A percentile compares a stretch with the other conserved stretches of the same genome.
phyloP scores from a whole-genome alignment of 2,797 vertebrate genomes.

The Psittacula echo region DNA sequence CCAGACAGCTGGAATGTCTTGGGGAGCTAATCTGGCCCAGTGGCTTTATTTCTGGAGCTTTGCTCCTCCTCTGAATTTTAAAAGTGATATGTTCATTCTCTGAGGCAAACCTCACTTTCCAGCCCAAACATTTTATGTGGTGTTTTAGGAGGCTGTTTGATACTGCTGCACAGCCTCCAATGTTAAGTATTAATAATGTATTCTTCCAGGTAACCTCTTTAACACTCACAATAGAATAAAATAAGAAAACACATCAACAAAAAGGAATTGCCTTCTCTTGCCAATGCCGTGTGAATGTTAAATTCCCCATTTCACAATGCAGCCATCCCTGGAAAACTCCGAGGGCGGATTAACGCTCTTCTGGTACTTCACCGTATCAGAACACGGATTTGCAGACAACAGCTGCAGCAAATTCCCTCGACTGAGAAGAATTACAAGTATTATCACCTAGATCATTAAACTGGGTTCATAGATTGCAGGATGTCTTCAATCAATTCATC shows the following conservation, averaged over 20 bases:
- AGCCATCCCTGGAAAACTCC: constrained; percentile 80
- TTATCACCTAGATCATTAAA: constrained; percentile 99
- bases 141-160: constrained; percentile 54
- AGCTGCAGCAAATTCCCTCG: constrained; percentile 97
- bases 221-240: constrained; percentile 57
- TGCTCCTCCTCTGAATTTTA: constrained; percentile 48
- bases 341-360: constrained; percentile 89
- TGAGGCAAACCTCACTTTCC: constrained; percentile 51
- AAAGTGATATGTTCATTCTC: constrained; percentile 48
- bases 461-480: constrained; percentile 93
- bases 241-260: constrained; percentile 45
- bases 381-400: constrained; percentile 93
- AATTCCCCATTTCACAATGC: constrained; percentile 85
- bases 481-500: constrained; percentile 99
- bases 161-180: background rate
- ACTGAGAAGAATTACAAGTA: constrained; percentile 99
- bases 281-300: constrained; percentile 73
- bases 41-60: constrained; percentile 48
- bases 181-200: constrained; percentile 52
- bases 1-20: background rate
- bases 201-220: constrained; percentile 51
- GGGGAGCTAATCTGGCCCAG: background rate
- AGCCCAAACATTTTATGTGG: constrained; percentile 55
- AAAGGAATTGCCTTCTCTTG: constrained; percentile 39
- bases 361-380: constrained; percentile 91